Percentiles rank a stretch among this genome's conserved stretches.
phyloP scores from a whole-genome alignment of 2,888 invertebrate genomes.

The Callimorpha dominula region DNA sequence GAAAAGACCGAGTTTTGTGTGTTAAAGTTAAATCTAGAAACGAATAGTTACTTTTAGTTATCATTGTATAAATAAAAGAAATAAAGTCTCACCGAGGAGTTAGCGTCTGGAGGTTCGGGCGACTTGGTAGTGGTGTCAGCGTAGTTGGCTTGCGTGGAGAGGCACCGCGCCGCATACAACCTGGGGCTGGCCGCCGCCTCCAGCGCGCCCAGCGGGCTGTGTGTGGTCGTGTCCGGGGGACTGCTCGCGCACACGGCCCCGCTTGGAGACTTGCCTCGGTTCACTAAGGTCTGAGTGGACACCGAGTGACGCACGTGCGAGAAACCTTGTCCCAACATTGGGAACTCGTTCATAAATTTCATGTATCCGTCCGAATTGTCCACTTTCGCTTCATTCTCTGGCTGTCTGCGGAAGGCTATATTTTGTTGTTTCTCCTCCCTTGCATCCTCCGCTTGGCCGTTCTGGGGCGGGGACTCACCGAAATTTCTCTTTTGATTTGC shows the following conservation, averaged over 20 bases:
- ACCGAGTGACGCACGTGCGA: constrained; percentile 88
- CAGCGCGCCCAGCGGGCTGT: constrained; percentile 90
- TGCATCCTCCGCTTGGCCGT: constrained; percentile 37
- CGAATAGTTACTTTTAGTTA: neutral
- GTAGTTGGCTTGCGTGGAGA: constrained; percentile 60
- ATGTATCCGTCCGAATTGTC: constrained; percentile 60
- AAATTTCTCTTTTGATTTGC: constrained; percentile 59
- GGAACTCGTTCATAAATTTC: constrained; percentile 62
- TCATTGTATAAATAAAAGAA: neutral
- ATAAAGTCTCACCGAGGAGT: constrained; percentile 72
- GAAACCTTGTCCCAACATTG: constrained; percentile 31
- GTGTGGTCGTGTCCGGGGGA: constrained; percentile 95
- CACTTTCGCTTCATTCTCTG: constrained; percentile 41
- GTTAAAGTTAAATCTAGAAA: no score
- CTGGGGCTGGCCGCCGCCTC: constrained; percentile 63
- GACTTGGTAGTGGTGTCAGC: constrained; percentile 82
- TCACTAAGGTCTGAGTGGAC: constrained; percentile 91
- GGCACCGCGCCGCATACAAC: constrained; percentile 47
- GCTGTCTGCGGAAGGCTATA: constrained; percentile 10
- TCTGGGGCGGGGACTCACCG: constrained; percentile 50
- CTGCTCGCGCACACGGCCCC: constrained; percentile 43
- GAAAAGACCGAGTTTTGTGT: no score
- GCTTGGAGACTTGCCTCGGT: constrained; percentile 37
- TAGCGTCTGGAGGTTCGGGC: constrained; percentile 78
- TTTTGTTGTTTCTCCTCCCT: constrained; percentile 46